These are phyloP conservation scores for Drosophila tsacasi DNA, from an alignment of 1,140 invertebrate species.

Conservation along the genomic window DNA sequence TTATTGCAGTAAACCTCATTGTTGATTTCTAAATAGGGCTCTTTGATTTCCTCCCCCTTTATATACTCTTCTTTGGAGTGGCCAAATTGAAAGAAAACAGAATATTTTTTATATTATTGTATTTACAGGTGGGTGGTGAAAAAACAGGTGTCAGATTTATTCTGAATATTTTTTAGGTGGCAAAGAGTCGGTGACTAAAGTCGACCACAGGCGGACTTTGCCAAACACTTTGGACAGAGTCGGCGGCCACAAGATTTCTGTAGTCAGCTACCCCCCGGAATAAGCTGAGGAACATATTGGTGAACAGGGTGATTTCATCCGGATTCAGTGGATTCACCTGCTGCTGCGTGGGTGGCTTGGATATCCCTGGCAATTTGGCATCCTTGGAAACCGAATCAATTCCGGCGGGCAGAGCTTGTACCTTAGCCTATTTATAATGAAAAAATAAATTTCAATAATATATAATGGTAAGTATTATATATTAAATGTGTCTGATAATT, in stretches of 20 bases:
- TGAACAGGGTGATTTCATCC: constrained; percentile 60
- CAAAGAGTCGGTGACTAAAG: constrained; percentile 65
- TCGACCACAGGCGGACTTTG: constrained; percentile 66
- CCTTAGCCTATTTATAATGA: neutral
- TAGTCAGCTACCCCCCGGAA: constrained; percentile 57
- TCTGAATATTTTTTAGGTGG: constrained; percentile 19
- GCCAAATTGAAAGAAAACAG: neutral
- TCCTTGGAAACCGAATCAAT: neutral
- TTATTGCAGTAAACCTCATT: neutral
- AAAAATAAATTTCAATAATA: neutral
- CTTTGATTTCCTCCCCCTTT: neutral
- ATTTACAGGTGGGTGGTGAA: constrained; percentile 11
- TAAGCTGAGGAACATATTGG: constrained; percentile 65
- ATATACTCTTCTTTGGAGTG: constrained; percentile 1
- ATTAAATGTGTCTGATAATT: neutral
- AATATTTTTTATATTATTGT: neutral
- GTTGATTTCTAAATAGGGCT: neutral
- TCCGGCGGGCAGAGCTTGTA: constrained; percentile 34
- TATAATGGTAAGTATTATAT: neutral
- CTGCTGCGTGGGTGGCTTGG: constrained; percentile 31
- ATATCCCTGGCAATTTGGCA: constrained; percentile 40
- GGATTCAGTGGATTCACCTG: constrained; percentile 46
- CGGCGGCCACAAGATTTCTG: constrained; percentile 62
- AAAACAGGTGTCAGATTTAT: constrained; percentile 10
- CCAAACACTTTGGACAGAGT: constrained; percentile 67